Base-by-base conservation (phyloP, 2,797 vertebrate genomes). In the Clarias pachynema region DNA sequence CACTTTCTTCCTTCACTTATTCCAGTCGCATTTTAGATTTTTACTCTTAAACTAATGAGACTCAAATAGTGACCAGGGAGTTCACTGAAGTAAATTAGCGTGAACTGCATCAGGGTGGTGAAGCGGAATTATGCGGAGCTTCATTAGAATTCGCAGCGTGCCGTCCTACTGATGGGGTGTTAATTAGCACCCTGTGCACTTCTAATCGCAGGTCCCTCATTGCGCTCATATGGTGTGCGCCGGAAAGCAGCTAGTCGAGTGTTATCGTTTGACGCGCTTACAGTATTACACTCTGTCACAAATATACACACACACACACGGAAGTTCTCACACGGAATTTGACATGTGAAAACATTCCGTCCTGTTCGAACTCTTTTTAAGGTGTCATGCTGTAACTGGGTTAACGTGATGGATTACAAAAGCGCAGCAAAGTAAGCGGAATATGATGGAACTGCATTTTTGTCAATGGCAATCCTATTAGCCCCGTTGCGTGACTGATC, bases 101-200 rank as follows among this genome's bases (percentile, higher is more conserved):
- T 18, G 18, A 69, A 69, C 75, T 78, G 2, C 57, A 60, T 60
- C 7, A 0, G 8, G 53, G 73, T 26, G 44, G n/a, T 59, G 74
- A 57, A 29, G 62, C 8, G 31, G 31, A 77, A 77, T 81, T 74
- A 84, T 31, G 31, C 59, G 68, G 44, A 31, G 63, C 62, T 60
- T 73, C 68, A 75, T 86, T 86, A 40, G 69, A 66, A 86, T 81
- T 84, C 69, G 9, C 81, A 44, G 31, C 20, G 20, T 56, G 66
- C 79, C 81, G 80, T 74, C 20, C 18, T 65, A 60, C 74, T 84
- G 59, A 86, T 75, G 40, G 73, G 75, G 78, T 80, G 8, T 79
- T 87, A 82, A 86, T 89, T 86, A 86, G 82, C 80, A 79, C 84
- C 69, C 63, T 31, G 73, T 63, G 56, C 79, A 18, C 37, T 59